These are phyloP conservation scores for Syngnathoides biaculeatus DNA, from an alignment of 2,113 vertebrate species.

Conservation along the genomic window DNA sequence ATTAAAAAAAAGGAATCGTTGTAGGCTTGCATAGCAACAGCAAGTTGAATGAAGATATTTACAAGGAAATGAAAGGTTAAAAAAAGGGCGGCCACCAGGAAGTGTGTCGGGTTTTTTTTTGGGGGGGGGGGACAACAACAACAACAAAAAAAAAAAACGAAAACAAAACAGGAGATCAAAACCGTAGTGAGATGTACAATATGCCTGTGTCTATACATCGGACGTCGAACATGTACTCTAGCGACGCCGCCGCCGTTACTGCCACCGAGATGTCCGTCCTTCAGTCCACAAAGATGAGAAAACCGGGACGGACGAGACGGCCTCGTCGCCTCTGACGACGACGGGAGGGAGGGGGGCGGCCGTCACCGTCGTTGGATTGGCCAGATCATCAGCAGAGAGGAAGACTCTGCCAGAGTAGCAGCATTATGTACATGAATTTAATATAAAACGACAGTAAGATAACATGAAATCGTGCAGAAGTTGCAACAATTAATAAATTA, in stretches of 20 bases:
- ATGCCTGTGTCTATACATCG: slow-evolving; percentile 98
- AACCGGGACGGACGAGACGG: background rate
- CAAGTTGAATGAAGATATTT: slow-evolving; percentile 86
- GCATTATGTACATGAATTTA: background rate
- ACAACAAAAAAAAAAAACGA: slow-evolving; percentile 76
- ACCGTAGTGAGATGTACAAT: slow-evolving; percentile 88
- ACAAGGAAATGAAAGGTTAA: slow-evolving; percentile 80
- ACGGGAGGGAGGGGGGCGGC: background rate
- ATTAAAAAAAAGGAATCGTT: slow-evolving; percentile 82
- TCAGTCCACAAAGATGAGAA: background rate
- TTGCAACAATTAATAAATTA: too few relatives aligned
- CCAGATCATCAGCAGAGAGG: slow-evolving; percentile 75
- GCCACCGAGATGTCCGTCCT: background rate
- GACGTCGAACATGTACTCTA: slow-evolving; percentile 87
- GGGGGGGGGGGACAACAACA: too few relatives aligned
- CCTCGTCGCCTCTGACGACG: background rate
- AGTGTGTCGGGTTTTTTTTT: slow-evolving; percentile 56
- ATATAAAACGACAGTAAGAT: too few relatives aligned
- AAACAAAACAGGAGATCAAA: slow-evolving; percentile 85
- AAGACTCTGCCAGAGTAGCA: slow-evolving; percentile 79
- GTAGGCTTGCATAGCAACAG: slow-evolving; percentile 99
- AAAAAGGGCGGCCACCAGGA: slow-evolving; percentile 61
- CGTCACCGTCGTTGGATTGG: slow-evolving; percentile 13
- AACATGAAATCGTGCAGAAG: too few relatives aligned
- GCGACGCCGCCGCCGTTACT: slow-evolving; percentile 50